Evolutionary conservation across 2,888 invertebrate species (phyloP).

Genomic region (Linyphia triangularis): DNA sequence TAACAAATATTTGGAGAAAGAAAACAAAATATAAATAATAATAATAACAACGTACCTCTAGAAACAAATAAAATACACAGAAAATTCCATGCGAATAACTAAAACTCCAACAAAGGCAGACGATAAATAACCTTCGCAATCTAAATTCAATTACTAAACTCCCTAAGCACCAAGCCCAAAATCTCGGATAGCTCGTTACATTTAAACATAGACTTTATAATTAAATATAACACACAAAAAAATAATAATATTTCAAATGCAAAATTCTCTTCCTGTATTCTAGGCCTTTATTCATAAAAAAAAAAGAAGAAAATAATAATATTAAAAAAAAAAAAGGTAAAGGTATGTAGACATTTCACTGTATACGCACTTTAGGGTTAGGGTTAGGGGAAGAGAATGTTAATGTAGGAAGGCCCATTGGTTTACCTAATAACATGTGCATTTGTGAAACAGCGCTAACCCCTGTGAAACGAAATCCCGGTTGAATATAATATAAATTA

Average conservation of each 20-base stretch:
- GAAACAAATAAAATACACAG: too few relatives aligned
- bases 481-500: slow-evolving; percentile 57
- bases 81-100: not conserved
- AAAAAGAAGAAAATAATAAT: not conserved
- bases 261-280: too few relatives aligned
- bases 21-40: too few relatives aligned
- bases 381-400: not conserved
- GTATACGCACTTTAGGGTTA: not conserved
- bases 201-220: slow-evolving; percentile 7
- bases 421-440: not conserved
- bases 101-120: not conserved
- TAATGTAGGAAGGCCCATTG: not conserved
- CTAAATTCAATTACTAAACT: slow-evolving; percentile 19
- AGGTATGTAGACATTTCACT: not conserved
- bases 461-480: not conserved
- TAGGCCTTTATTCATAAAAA: not conserved
- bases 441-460: slow-evolving; percentile 2
- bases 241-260: not conserved
- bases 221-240: slow-evolving; percentile 24
- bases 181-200: slow-evolving; percentile 22
- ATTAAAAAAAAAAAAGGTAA: not conserved
- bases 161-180: not conserved
- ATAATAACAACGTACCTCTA: too few relatives aligned
- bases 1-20: too few relatives aligned
- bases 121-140: slow-evolving; percentile 8